Conservation (phyloP, 2,797 vertebrate species). For the Columba guinea region DNA sequence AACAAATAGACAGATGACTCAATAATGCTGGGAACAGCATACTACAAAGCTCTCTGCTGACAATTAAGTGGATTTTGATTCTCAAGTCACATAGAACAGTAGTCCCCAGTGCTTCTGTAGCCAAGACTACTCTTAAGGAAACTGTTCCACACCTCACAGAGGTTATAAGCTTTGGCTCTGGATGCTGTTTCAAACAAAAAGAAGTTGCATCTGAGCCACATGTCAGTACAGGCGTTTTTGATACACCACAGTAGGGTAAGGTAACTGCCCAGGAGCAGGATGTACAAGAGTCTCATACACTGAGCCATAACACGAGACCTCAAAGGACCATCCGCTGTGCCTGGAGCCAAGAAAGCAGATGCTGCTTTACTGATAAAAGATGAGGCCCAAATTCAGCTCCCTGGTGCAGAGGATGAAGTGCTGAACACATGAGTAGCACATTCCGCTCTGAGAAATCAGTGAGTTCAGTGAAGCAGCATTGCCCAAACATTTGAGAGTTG, state of each 20-base stretch:
- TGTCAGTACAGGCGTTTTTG: background rate
- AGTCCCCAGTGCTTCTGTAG: background rate
- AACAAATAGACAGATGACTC: conserved; percentile 12
- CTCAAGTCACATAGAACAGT: background rate
- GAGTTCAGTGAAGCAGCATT: background rate
- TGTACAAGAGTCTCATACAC: background rate
- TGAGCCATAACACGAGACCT: background rate
- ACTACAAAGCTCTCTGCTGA: background rate
- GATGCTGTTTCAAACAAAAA: background rate
- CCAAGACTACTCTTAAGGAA: background rate
- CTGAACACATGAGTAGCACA: background rate
- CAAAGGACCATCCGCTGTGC: background rate
- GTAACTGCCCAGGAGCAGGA: background rate
- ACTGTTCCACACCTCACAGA: background rate
- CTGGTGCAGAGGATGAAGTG: background rate
- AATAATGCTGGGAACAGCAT: background rate
- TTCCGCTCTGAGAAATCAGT: background rate
- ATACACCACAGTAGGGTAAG: background rate
- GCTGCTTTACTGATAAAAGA: background rate
- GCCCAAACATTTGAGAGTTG: background rate
- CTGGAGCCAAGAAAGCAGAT: background rate
- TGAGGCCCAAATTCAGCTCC: background rate
- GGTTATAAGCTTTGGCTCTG: background rate
- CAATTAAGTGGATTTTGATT: background rate
- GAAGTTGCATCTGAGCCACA: background rate